phyloP scores from a whole-genome alignment of 2,888 invertebrate species.

The Pachliopta kotzebuea region DNA sequence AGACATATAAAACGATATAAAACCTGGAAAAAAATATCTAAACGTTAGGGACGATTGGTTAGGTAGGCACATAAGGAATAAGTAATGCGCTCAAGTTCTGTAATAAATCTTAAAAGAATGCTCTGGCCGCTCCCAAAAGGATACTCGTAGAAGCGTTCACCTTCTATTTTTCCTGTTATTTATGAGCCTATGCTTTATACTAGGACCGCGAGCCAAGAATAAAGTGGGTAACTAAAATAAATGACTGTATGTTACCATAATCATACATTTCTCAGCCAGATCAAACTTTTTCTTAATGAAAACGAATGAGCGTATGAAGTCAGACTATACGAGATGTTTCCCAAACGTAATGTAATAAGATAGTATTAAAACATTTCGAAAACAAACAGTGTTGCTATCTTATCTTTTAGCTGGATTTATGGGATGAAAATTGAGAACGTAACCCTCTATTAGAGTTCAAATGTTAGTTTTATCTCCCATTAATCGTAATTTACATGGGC shows the following conservation, averaged over 20 bases:
- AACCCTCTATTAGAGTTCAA: conserved; percentile 55
- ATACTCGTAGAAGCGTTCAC: conserved; percentile 78
- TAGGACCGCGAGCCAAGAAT: conserved; percentile 74
- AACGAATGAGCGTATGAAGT: conserved; percentile 52
- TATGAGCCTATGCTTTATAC: conserved; percentile 78
- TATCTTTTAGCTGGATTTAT: conserved; percentile 66
- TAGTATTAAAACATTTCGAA: conserved; percentile 37
- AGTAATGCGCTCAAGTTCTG: conserved; percentile 77
- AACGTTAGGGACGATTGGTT: conserved; percentile 52
- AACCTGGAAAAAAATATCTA: conserved; percentile 30
- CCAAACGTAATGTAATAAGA: conserved; percentile 25
- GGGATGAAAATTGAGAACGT: conserved; percentile 49
- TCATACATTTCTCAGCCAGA: conserved; percentile 63
- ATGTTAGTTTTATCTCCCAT: conserved; percentile 58
- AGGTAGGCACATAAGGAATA: conserved; percentile 75
- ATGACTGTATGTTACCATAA: conserved; percentile 69
- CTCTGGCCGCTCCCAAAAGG: conserved; percentile 79
- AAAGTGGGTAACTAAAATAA: conserved; percentile 78
- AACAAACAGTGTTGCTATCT: conserved; percentile 62
- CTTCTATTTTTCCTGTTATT: conserved; percentile 79
- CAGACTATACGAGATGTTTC: not conserved
- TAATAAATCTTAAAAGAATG: conserved; percentile 81
- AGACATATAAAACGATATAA: conserved; percentile 18
- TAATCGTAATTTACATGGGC: conserved; percentile 74
- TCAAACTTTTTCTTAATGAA: conserved; percentile 60